Evolutionary conservation across 2,888 invertebrate genomes (phyloP).

Genomic region (Andrena fulva): DNA sequence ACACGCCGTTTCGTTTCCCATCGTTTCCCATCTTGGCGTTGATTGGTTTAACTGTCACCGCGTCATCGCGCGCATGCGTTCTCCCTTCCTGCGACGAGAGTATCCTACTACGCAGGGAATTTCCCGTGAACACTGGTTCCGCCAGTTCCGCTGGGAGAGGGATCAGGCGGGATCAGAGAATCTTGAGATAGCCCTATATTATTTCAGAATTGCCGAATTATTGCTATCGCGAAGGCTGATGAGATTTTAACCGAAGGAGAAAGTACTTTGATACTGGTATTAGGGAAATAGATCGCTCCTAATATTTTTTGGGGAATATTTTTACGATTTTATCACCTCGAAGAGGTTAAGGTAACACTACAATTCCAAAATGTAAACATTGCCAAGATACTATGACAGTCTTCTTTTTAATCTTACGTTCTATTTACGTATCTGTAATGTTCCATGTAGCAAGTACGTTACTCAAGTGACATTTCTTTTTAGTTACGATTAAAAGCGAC

Average conservation of each 20-base stretch:
- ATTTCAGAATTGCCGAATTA: neutral
- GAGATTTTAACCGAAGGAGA: neutral
- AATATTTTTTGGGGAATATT: neutral
- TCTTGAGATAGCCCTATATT: neutral
- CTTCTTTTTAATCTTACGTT: neutral
- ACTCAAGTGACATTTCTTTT: constrained; percentile 5
- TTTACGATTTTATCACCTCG: constrained; percentile 3
- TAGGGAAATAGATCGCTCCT: neutral
- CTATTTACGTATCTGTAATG: neutral
- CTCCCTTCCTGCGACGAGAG: too few species aligned
- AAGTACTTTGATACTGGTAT: neutral
- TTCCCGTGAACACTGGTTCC: too few species aligned
- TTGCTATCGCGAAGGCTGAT: neutral
- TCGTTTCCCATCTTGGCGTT: too few species aligned
- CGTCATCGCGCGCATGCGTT: too few species aligned
- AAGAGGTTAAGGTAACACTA: constrained; percentile 42
- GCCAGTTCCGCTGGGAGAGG: too few species aligned
- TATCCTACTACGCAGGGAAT: too few species aligned
- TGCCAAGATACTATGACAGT: neutral
- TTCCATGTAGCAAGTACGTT: neutral
- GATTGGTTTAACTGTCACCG: too few species aligned
- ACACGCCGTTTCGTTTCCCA: too few species aligned
- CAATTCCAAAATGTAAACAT: constrained; percentile 27
- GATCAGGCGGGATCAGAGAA: neutral
- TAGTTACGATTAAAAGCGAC: constrained; percentile 15